phyloP scores from a whole-genome alignment of 1,140 invertebrate species.

The Globodera ellingtonae region DNA sequence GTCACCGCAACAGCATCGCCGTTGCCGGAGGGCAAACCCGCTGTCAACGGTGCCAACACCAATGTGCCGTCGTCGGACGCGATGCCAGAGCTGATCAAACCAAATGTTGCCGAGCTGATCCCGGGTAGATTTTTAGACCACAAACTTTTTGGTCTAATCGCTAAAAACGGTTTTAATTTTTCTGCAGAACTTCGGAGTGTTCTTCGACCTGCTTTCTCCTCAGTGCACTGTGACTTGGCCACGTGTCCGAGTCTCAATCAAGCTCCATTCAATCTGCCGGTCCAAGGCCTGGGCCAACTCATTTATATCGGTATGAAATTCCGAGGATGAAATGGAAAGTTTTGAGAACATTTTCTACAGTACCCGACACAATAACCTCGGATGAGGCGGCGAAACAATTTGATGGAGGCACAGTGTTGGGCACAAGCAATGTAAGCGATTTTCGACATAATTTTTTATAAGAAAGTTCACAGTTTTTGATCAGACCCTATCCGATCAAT shows the following conservation, averaged over 20 bases:
- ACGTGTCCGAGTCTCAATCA: not conserved
- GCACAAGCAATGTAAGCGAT: not conserved
- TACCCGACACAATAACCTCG: not conserved
- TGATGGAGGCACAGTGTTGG: not conserved
- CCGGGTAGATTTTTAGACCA: not conserved
- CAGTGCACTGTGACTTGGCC: constrained; percentile 4
- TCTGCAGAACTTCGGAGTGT: not conserved
- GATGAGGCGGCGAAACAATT: not conserved
- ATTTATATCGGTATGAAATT: not conserved
- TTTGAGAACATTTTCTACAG: not conserved
- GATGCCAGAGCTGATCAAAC: not conserved
- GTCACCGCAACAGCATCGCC: not conserved
- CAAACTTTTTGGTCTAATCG: not conserved
- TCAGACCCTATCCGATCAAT: too few relatives aligned
- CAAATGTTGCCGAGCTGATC: constrained; percentile 4
- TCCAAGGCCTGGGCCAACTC: not conserved
- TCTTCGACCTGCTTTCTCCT: not conserved
- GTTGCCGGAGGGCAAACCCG: not conserved
- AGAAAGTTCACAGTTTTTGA: not conserved
- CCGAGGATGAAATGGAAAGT: not conserved
- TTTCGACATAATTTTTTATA: not conserved
- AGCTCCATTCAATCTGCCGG: not conserved
- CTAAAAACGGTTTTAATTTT: not conserved
- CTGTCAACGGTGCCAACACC: not conserved
- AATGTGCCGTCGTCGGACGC: not conserved